These are phyloP conservation scores for Drosophila helvetica DNA, from an alignment of 2,888 invertebrate species.

Conservation along the genomic window DNA sequence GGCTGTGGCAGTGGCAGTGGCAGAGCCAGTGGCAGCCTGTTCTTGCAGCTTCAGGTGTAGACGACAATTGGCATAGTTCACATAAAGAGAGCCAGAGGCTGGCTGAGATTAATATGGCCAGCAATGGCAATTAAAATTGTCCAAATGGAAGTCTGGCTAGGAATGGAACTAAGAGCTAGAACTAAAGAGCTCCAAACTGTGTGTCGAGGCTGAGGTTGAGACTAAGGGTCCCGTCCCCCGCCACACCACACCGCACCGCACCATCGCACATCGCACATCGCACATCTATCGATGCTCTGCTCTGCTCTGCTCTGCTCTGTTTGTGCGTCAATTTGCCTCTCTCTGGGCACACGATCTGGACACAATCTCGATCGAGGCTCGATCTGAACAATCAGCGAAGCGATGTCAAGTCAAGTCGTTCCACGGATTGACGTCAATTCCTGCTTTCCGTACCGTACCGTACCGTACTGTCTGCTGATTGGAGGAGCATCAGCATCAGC, in stretches of 20 bases:
- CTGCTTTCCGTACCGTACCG: constrained; percentile 10
- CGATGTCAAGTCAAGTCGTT: constrained; percentile 55
- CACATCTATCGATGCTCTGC: constrained; percentile 22
- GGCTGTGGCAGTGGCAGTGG: neutral
- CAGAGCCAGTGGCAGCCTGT: constrained; percentile 17
- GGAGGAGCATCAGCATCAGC: constrained; percentile 30
- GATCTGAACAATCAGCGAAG: constrained; percentile 65
- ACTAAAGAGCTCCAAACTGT: constrained; percentile 27
- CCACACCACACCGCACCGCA: neutral
- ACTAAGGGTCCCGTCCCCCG: constrained; percentile 32
- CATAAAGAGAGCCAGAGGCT: constrained; percentile 49
- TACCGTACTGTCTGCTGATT: neutral
- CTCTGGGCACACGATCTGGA: constrained; percentile 65
- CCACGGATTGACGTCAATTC: constrained; percentile 72
- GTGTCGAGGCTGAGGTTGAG: constrained; percentile 22
- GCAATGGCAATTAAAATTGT: constrained; percentile 75
- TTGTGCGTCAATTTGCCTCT: constrained; percentile 72
- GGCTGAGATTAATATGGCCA: constrained; percentile 52
- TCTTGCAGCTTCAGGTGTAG: constrained; percentile 73
- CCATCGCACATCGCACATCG: neutral
- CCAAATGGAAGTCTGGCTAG: constrained; percentile 20
- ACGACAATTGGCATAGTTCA: constrained; percentile 80
- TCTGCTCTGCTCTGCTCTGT: constrained; percentile 29
- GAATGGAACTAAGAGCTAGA: constrained; percentile 13
- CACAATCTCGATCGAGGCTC: constrained; percentile 59